Evolutionary conservation across 2,113 vertebrate species (phyloP).

Genomic region (Nesoenas mayeri): DNA sequence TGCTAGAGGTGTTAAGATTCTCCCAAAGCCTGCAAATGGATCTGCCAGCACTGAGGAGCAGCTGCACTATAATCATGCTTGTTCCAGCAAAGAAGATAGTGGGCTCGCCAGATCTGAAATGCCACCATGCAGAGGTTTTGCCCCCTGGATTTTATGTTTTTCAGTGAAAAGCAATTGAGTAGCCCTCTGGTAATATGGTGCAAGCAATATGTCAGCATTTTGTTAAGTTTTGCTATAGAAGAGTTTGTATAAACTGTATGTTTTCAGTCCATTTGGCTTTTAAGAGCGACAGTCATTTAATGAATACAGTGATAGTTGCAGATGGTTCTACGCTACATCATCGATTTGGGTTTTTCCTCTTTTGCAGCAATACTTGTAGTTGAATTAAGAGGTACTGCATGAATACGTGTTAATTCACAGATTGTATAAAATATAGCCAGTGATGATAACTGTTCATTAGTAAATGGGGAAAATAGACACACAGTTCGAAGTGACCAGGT

Average conservation of each 20-base stretch:
- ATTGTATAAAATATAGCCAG: neutral
- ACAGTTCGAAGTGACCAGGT: neutral
- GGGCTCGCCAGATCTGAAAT: neutral
- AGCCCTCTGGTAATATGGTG: neutral
- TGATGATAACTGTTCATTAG: neutral
- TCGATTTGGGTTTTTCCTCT: neutral
- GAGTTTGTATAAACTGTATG: neutral
- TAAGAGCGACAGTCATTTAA: neutral
- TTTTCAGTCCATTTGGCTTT: neutral
- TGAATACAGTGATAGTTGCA: neutral
- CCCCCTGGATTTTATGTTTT: neutral
- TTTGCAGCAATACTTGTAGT: neutral
- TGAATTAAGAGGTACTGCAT: neutral
- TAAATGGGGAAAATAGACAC: neutral
- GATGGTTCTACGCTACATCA: fast-evolving
- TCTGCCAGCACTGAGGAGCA: neutral
- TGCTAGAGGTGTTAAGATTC: neutral
- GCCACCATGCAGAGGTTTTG: neutral
- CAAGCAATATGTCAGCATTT: neutral
- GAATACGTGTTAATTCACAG: neutral
- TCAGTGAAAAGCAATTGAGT: neutral
- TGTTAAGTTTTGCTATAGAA: neutral
- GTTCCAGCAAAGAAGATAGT: neutral
- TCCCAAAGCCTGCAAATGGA: neutral
- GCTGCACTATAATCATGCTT: neutral